A percentile compares a stretch with the other conserved stretches of the same genome.
Evolutionary conservation across 2,113 vertebrate species (phyloP).

Genomic region (Mormyrus iriodes): DNA sequence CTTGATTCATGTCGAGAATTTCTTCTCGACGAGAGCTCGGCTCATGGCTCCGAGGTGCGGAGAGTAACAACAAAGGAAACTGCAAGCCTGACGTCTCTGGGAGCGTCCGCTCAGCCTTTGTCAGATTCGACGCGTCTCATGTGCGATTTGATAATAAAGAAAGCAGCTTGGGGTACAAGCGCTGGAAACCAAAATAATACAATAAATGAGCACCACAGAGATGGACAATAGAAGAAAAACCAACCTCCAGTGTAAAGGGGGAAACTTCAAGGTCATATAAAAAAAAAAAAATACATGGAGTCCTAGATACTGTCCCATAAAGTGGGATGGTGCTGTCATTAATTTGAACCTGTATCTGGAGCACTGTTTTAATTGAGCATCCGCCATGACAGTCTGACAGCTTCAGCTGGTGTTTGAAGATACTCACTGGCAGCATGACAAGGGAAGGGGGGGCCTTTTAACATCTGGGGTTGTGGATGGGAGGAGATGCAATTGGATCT

Average conservation of each 20-base stretch:
- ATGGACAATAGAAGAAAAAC: slow-evolving; percentile 10
- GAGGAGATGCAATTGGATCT: slow-evolving; percentile 20
- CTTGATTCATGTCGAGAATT: background rate
- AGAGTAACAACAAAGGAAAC: background rate
- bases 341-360: slow-evolving; percentile 37
- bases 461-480: slow-evolving; percentile 33
- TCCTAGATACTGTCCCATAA: slow-evolving; percentile 18
- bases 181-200: background rate
- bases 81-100: background rate
- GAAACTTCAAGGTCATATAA: slow-evolving; percentile 36
- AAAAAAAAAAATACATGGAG: slow-evolving; percentile 30
- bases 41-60: background rate
- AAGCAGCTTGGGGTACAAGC: background rate
- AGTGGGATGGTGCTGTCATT: slow-evolving; percentile 38
- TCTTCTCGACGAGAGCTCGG: background rate
- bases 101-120: background rate
- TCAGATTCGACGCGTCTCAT: background rate
- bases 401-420: slow-evolving; percentile 33
- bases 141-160: background rate
- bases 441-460: slow-evolving; percentile 20
- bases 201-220: background rate
- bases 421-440: slow-evolving; percentile 33
- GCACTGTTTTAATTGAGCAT: slow-evolving; percentile 42
- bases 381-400: slow-evolving; percentile 45
- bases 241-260: slow-evolving; percentile 25